A percentile compares a stretch with the other conserved stretches of the same genome.
Conservation (phyloP, 2,888 invertebrate species). For the Noctuana brunneofusca region DNA sequence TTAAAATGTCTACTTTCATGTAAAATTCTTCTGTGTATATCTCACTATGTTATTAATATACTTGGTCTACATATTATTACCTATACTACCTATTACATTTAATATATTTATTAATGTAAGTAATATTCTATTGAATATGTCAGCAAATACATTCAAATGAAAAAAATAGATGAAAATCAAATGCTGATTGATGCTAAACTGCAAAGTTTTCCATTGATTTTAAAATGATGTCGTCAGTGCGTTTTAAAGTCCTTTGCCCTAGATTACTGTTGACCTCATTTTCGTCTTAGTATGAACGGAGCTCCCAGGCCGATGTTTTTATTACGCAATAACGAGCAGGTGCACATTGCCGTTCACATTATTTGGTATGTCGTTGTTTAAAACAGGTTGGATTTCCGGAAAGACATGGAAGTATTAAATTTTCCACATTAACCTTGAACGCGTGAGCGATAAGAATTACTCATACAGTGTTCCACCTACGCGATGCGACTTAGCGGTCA, state of each 20-base stretch:
- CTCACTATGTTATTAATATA: no score
- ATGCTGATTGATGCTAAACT: not conserved
- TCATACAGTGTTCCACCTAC: slow-evolving; percentile 57
- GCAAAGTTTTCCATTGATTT: slow-evolving; percentile 5
- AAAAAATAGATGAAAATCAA: not conserved
- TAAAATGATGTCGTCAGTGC: slow-evolving; percentile 2
- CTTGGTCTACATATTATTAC: no score
- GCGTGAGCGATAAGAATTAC: slow-evolving; percentile 61
- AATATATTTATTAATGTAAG: no score
- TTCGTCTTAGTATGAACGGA: not conserved
- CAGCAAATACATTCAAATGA: no score
- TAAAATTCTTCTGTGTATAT: no score
- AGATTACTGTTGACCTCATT: slow-evolving; percentile 21
- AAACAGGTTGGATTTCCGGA: slow-evolving; percentile 41
- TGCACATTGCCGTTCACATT: slow-evolving; percentile 17
- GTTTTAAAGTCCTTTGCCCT: slow-evolving; percentile 10
- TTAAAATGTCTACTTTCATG: no score
- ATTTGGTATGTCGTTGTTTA: slow-evolving; percentile 22
- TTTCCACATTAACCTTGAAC: slow-evolving; percentile 64
- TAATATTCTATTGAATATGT: no score
- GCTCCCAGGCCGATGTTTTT: not conserved
- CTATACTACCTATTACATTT: no score
- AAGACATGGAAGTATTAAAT: slow-evolving; percentile 49
- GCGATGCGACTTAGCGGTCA: slow-evolving; percentile 45
- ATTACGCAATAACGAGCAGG: slow-evolving; percentile 28